Percentiles rank a stretch among this genome's conserved stretches.
These are phyloP conservation scores for Luidia sarsii DNA, from an alignment of 53 echinoderm and acorn worm species.

Conservation along the genomic window DNA sequence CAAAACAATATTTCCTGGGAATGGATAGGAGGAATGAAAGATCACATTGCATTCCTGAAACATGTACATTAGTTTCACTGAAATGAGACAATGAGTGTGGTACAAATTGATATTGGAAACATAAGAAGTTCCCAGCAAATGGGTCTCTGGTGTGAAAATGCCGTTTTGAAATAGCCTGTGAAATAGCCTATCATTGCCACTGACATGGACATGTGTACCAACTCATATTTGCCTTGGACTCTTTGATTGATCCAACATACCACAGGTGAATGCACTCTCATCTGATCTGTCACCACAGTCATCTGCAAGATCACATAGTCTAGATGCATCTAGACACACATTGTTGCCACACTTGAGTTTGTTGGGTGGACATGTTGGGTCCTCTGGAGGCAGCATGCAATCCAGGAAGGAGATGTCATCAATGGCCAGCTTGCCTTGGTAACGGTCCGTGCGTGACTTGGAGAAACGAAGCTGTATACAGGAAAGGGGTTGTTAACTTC, in stretches of 20 bases:
- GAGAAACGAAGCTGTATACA: conserved; percentile 58
- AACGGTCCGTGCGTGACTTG: conserved; percentile 51
- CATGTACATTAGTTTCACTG: too few relatives aligned
- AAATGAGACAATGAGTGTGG: too few relatives aligned
- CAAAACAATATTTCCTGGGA: too few relatives aligned
- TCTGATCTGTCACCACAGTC: conserved; percentile 59
- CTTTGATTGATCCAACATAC: background rate
- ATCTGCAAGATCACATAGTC: conserved; percentile 55
- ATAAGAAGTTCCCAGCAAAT: too few relatives aligned
- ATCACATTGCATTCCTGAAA: too few relatives aligned
- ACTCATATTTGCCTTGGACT: background rate
- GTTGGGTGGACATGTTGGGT: conserved; percentile 25
- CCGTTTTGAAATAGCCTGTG: too few relatives aligned
- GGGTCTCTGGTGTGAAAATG: too few relatives aligned
- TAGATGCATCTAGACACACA: conserved; percentile 25
- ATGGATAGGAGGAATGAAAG: too few relatives aligned
- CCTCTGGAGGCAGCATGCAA: conserved; percentile 49
- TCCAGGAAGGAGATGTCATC: conserved; percentile 69
- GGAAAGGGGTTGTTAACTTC: too few relatives aligned
- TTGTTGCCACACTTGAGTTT: conserved; percentile 35
- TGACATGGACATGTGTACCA: background rate
- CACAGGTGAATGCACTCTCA: conserved; percentile 5
- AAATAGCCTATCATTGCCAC: too few relatives aligned
- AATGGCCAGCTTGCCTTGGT: conserved; percentile 70
- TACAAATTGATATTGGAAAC: too few relatives aligned